Evolutionary conservation across 2,797 vertebrate species (phyloP), one percentile per base, ranked within the genome.

Genomic region (Chaetodon trifasciatus): DNA sequence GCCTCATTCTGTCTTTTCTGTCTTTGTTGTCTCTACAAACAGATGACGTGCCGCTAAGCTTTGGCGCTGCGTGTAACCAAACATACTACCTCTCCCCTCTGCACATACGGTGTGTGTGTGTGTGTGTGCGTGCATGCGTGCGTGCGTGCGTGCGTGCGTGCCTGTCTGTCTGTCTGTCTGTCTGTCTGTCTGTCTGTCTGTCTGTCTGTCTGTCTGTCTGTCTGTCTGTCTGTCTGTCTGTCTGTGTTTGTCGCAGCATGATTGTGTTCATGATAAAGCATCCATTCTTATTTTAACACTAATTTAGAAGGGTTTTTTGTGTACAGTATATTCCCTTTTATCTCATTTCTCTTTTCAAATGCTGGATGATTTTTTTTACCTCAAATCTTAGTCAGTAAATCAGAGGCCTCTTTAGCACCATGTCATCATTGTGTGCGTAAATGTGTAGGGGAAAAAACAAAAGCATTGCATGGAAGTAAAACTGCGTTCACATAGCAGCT

Each of bases 61-160:
- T 87, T 46, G 65, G 86, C 86, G 71, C 86, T 76, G 80, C 81
- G 64, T 91, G 93, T 93, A 93, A 93, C 91, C 93, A 90, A 95
- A 95, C 92, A 88, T 94, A 94, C 95, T 96, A 96, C 95, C 95
- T 96, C 95, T 95, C 90, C 93, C 86, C 88, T 91, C 88, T 63
- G 85, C 93, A 89, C 88, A 83, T 84, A 89, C 28, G 28, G 28
- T 32, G 28, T 32, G 28, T 32, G 28, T 44, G 42, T 44, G 42
- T 44, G 42, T 44, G 13, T 44, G 2, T 44, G 42, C 4, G 4
- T 44, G 42, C 4, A 13, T 13, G 42, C 4, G 42, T 44, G 42
- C 4, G 42, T 44, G 42, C 4, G 42, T 44, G 42, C 4, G 42
- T 44, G 42, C 4, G 42, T 13, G 42, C 4, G 42, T 13, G 42